phyloP scores from a whole-genome alignment of 2,888 invertebrate genomes.

The Falcaria lacertinaria region DNA sequence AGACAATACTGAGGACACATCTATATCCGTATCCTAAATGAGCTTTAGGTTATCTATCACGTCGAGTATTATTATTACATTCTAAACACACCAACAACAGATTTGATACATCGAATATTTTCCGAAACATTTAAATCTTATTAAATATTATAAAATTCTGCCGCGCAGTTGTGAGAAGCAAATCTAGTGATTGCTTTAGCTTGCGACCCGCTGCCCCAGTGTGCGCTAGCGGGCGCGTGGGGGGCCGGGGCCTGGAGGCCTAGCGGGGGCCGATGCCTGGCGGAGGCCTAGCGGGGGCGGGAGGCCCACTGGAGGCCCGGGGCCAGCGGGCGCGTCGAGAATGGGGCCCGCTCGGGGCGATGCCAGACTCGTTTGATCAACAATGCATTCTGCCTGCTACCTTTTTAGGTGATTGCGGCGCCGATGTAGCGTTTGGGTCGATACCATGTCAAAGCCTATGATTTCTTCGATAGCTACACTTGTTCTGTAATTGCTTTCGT shows the following conservation, averaged over 20 bases:
- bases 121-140: background rate
- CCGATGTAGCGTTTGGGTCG: slow-evolving; percentile 40
- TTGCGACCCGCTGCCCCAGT: slow-evolving; percentile 11
- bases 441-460: slow-evolving; percentile 56
- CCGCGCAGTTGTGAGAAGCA: slow-evolving; percentile 33
- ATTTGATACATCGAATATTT: background rate
- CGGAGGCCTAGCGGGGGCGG: background rate
- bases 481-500: slow-evolving; percentile 56
- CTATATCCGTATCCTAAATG: background rate
- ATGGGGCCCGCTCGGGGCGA: slow-evolving; percentile 2
- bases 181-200: slow-evolving; percentile 34
- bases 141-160: slow-evolving; percentile 11
- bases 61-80: background rate
- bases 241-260: no score
- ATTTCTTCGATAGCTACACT: slow-evolving; percentile 51
- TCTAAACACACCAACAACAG: background rate
- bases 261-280: no score
- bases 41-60: background rate
- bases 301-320: background rate
- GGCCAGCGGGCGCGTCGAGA: background rate
- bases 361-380: slow-evolving; percentile 23
- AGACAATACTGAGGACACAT: slow-evolving; percentile 4
- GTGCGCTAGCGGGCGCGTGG: no score
- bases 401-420: slow-evolving; percentile 38
- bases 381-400: slow-evolving; percentile 32